Percentiles rank a stretch among this genome's conserved stretches.
Conservation (phyloP, 53 echinoderm and acorn worm species). For the Henricia sp. region DNA sequence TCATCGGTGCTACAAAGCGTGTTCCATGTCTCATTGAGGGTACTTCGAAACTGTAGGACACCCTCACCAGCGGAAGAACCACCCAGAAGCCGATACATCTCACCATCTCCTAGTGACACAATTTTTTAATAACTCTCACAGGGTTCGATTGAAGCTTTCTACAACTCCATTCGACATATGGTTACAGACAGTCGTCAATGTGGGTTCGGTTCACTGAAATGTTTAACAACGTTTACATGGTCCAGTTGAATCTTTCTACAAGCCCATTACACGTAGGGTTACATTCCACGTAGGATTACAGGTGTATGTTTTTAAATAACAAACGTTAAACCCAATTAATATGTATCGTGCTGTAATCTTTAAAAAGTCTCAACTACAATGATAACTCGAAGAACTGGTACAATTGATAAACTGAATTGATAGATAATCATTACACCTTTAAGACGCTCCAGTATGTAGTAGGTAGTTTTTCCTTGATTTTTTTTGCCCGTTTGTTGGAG, state of each 20-base stretch:
- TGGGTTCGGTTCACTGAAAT: background rate
- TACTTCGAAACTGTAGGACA: constrained; percentile 10
- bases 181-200: background rate
- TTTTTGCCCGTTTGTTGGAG: no score
- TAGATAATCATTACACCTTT: no score
- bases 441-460: no score
- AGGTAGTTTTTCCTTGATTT: no score
- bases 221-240: background rate
- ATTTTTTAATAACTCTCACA: background rate
- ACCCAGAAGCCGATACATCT: background rate
- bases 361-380: no score
- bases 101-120: background rate
- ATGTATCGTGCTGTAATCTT: no score
- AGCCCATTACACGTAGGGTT: background rate
- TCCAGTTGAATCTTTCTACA: background rate
- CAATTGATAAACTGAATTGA: no score
- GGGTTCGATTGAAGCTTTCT: background rate
- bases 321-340: no score
- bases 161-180: background rate
- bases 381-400: no score
- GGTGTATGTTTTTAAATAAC: no score
- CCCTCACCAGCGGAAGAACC: constrained; percentile 9
- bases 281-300: background rate
- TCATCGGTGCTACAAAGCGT: background rate
- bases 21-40: constrained; percentile 1